Evolutionary conservation across 1,140 invertebrate genomes (phyloP).

Genomic region (Rhopalosiphum maidis): DNA sequence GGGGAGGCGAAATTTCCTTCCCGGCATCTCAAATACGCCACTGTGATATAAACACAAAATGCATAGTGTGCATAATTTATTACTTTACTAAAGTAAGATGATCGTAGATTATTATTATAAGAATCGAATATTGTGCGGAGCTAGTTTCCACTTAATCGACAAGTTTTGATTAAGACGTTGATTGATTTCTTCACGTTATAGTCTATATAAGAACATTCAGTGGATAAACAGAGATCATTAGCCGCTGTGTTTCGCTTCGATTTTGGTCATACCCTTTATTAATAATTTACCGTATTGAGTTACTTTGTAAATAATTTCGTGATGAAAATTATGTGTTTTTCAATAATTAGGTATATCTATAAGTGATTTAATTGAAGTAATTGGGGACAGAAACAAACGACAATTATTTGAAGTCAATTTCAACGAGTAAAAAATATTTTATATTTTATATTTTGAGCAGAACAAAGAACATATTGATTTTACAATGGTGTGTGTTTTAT

Average conservation of each 20-base stretch:
- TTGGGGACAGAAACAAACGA: background rate
- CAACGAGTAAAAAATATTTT: background rate
- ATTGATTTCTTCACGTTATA: background rate
- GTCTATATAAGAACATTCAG: background rate
- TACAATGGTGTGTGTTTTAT: no score
- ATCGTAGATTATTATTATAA: background rate
- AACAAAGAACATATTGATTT: no score
- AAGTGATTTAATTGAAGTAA: background rate
- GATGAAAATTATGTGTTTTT: background rate
- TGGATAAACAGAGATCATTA: background rate
- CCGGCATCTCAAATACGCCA: background rate
- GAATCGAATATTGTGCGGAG: background rate
- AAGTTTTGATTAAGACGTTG: conserved; percentile 11
- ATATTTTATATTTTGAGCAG: background rate
- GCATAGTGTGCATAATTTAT: background rate
- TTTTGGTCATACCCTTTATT: background rate
- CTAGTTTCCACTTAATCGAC: conserved; percentile 14
- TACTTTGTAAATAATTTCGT: conserved; percentile 11
- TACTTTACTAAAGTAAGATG: background rate
- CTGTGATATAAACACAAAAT: background rate
- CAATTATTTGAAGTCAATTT: background rate
- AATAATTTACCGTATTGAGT: background rate
- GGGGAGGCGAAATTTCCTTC: background rate
- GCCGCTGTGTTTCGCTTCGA: background rate
- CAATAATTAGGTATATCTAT: background rate